Evolutionary conservation across 2,888 invertebrate species (phyloP).

Genomic region (Phrixothrix hirtus): DNA sequence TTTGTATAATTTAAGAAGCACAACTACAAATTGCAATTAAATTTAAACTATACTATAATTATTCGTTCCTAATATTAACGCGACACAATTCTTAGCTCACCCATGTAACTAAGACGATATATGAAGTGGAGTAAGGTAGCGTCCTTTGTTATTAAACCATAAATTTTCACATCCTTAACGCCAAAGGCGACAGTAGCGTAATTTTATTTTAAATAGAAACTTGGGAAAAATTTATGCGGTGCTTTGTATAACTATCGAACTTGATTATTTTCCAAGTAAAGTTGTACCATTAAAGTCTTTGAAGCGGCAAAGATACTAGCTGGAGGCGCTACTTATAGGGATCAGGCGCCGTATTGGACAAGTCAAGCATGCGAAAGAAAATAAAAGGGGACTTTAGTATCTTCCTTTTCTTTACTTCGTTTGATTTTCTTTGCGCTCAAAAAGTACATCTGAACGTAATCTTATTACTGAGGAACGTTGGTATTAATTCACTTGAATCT

Average conservation of each 20-base stretch:
- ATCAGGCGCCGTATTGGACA: conserved; percentile 25
- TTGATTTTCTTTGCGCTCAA: conserved; percentile 25
- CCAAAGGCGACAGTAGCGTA: neutral
- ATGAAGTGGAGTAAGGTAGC: too few species aligned
- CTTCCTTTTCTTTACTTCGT: conserved; percentile 15
- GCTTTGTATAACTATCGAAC: conserved; percentile 20
- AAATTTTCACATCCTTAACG: conserved; percentile 1
- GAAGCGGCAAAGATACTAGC: conserved; percentile 28
- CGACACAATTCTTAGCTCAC: too few species aligned
- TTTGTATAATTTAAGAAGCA: too few species aligned
- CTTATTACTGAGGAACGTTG: conserved; percentile 14
- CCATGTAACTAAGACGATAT: too few species aligned
- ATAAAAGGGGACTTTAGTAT: conserved; percentile 21
- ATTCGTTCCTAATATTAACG: too few species aligned
- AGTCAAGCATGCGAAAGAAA: conserved; percentile 29
- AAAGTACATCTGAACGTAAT: conserved; percentile 26
- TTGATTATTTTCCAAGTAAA: conserved; percentile 25
- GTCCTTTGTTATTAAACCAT: conserved; percentile 7
- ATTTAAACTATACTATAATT: too few species aligned
- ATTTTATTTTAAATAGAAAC: conserved; percentile 4
- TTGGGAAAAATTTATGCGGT: conserved; percentile 12
- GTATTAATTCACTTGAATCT: conserved; percentile 16
- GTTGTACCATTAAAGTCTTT: conserved; percentile 28
- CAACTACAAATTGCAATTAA: too few species aligned
- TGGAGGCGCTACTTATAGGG: conserved; percentile 22